Evolutionary conservation across 53 echinoderm and acorn worm species (phyloP).

Genomic region (Crossaster papposus): DNA sequence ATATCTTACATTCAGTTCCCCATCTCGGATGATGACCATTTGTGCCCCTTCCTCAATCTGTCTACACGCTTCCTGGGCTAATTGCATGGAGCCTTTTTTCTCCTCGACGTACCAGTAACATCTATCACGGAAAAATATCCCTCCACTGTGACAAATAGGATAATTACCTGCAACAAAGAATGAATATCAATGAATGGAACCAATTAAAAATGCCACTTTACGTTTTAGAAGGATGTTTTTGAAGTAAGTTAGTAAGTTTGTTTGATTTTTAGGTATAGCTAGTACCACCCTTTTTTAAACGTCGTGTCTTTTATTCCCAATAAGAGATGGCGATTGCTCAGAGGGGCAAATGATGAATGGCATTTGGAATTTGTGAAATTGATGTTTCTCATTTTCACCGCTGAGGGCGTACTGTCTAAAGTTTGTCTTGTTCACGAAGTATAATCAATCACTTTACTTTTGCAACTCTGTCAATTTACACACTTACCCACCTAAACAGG

Average conservation of each 20-base stretch:
- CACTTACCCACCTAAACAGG: background rate
- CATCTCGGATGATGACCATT: constrained; percentile 9
- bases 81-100: background rate
- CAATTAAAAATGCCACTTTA: no score
- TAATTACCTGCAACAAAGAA: constrained; percentile 1
- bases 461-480: background rate
- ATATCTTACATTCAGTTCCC: constrained; percentile 19
- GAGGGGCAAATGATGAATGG: background rate
- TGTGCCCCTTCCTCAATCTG: constrained; percentile 4
- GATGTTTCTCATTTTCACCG: background rate
- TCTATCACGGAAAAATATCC: constrained; percentile 33
- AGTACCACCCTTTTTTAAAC: no score
- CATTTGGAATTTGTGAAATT: background rate
- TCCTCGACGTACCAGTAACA: constrained; percentile 12
- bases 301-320: no score
- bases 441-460: no score
- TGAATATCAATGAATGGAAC: no score
- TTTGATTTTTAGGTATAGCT: no score
- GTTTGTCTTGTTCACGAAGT: no score
- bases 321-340: background rate
- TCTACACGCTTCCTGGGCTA: background rate
- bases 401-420: background rate
- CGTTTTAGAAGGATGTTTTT: no score
- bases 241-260: no score
- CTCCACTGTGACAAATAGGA: constrained; percentile 35